Base-by-base conservation (phyloP, 2,888 invertebrate species). In the Drosophila mulleri region DNA sequence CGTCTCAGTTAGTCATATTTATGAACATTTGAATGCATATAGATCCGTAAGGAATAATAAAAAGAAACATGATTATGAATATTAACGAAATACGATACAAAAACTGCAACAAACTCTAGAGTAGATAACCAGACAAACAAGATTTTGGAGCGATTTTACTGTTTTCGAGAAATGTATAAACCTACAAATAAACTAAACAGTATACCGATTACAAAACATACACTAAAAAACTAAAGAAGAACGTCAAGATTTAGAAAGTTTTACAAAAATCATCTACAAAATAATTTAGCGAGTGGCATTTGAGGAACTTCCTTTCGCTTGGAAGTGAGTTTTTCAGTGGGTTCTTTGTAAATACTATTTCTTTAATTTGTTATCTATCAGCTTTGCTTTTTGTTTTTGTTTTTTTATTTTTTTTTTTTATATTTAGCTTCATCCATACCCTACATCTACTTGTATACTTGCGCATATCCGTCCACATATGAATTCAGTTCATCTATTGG, bases 131-230 rank as follows among this genome's bases (percentile, higher is more conserved):
- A 67, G 62, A 68, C 18, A 50, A 81, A 89, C 75, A 90, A 89
- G 82, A 26, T 91, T 90, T 91, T 91, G 88, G 91, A 91, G 88
- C 83, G 88, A 91, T 86, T 91, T 91, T 91, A 91, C 91, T 86
- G 86, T 91, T 90, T 87, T 86, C 86, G 86, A 88, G 60, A 86
- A 80, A 88, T 84, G 83, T 81, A 82, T 78, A 74, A 86, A 68
- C 79, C 67, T 68, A 66, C 57, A 68, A 50, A 45, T 47, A 58
- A 67, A 62, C 65, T 44, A 45, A 58, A 45, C 32, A 23, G 48
- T 32, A 50, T 50, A 50, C 48, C 16, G 26, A 48, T 35, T 29
- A 39, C 18, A 29, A 48, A 29, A 16, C 62, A 63, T 20, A 50
- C 35, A 50, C 50, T 50, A 64, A 65, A 44, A 41, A 72, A 72